A percentile compares a stretch with the other conserved stretches of the same genome.
Evolutionary conservation across 2,113 vertebrate species (phyloP).

Genomic region (Campylomormyrus tamandua): DNA sequence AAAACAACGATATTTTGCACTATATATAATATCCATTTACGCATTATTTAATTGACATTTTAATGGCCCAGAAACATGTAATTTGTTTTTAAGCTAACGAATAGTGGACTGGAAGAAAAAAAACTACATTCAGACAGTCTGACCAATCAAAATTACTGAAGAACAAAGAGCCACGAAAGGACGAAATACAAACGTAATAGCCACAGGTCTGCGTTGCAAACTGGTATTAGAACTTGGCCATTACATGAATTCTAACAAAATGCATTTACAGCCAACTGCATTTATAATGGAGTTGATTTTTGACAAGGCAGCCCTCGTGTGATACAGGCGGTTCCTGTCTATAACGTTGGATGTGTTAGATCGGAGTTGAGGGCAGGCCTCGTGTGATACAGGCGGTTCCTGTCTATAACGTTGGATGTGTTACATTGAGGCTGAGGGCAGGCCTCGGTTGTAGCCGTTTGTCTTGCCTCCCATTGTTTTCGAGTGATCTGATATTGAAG

Average conservation of each 20-base stretch:
- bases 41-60: not conserved
- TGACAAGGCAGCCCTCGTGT: not conserved
- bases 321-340: not conserved
- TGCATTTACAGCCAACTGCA: not conserved
- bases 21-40: not conserved
- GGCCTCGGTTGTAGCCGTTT: constrained; percentile 44
- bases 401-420: not conserved
- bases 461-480: constrained; percentile 49
- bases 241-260: not conserved
- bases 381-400: not conserved
- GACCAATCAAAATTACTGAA: not conserved
- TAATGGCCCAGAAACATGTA: not conserved
- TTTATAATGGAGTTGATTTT: not conserved
- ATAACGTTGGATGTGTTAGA: not conserved
- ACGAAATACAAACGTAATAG: not conserved
- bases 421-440: constrained; percentile 49
- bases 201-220: not conserved
- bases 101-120: not conserved
- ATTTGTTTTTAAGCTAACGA: not conserved
- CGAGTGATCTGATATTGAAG: constrained; percentile 44
- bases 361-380: not conserved
- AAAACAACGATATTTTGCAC: not conserved
- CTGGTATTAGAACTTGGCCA: not conserved
- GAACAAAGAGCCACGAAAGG: not conserved
- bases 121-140: not conserved